Evolutionary conservation across 35 echinoderm and acorn worm species (phyloP), one percentile per base, ranked within the genome.

Genomic region (Apostichopus californicus): DNA sequence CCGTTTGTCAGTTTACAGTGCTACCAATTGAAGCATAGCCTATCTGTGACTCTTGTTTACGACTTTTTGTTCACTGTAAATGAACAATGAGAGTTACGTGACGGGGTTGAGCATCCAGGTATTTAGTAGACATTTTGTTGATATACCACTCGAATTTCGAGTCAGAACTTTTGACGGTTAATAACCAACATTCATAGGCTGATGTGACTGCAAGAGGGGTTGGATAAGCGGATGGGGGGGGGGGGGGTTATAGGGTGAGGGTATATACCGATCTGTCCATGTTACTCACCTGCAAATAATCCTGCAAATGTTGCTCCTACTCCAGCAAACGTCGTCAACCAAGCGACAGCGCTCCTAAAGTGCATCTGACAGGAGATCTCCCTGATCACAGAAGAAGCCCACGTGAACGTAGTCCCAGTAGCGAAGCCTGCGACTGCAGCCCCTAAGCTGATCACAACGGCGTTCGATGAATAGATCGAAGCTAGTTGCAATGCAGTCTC

Each of bases 291-390:
- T 82, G 55, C 55, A n/a, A 82, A 6, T 82, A 57, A n/a, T 57
- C 80, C 80, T 11, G 80, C 80, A 52, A 82, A 53, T 82, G 80
- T 87, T 65, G 86, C 57, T 9, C 86, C 86, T 66, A 72, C 60
- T 11, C 86, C 86, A 1, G 15, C 86, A 15, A 18, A 89, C 5
- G 52, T 54, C 12, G 57, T 89, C 63, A 89, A 11, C 86, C 86
- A 89, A 1, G 86, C 22, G 3, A 64, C 86, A 9, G 86, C 86
- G 54, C 57, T 66, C 8, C n/a, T 73, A 20, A 89, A 89, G 46
- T 89, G 86, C 26, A 68, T 14, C 57, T 60, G 25, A n/a, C 86
- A 89, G 12, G 86, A 89, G 57, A 89, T 20, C 1, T 89, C 86
- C 13, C 25, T 89, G 24, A 89, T 24, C 9, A 73, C 34, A 4